phyloP scores from a whole-genome alignment of 2,888 invertebrate genomes.

The Cybosia mesomella region DNA sequence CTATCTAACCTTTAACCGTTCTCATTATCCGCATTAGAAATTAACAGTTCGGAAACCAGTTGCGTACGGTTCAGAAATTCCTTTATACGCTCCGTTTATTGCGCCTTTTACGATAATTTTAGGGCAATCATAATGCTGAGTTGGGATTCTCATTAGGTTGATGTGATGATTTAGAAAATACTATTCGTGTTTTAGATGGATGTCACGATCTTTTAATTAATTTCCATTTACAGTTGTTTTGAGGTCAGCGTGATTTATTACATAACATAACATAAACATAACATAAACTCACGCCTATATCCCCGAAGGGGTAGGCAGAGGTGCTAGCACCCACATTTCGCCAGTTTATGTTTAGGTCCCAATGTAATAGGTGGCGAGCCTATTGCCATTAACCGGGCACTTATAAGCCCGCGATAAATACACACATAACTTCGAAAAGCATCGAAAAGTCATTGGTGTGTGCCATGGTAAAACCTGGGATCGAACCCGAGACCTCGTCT shows the following conservation, averaged over 20 bases:
- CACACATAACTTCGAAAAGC: too few relatives aligned
- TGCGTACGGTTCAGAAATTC: constrained; percentile 46
- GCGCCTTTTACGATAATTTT: constrained; percentile 49
- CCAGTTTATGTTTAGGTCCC: too few relatives aligned
- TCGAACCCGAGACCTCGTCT: too few relatives aligned
- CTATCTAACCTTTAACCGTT: constrained; percentile 38
- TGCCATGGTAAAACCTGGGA: too few relatives aligned
- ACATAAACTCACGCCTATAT: too few relatives aligned
- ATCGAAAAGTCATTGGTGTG: too few relatives aligned
- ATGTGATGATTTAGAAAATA: constrained; percentile 15
- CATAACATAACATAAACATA: too few relatives aligned
- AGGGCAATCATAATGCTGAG: constrained; percentile 41
- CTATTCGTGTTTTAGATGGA: constrained; percentile 9
- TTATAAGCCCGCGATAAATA: too few relatives aligned
- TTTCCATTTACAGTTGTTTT: constrained; percentile 8
- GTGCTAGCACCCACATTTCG: too few relatives aligned
- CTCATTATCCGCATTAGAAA: constrained; percentile 48
- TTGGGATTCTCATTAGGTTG: constrained; percentile 34
- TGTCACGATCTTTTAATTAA: constrained; percentile 8
- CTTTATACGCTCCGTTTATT: constrained; percentile 45
- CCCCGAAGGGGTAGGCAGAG: too few relatives aligned
- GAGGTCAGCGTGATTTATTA: constrained; percentile 3
- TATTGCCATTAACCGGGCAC: too few relatives aligned
- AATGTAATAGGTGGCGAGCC: too few relatives aligned
- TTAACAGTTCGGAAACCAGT: constrained; percentile 56